Conservation (phyloP, 2,888 invertebrate genomes). For the Tinea semifulvella region DNA sequence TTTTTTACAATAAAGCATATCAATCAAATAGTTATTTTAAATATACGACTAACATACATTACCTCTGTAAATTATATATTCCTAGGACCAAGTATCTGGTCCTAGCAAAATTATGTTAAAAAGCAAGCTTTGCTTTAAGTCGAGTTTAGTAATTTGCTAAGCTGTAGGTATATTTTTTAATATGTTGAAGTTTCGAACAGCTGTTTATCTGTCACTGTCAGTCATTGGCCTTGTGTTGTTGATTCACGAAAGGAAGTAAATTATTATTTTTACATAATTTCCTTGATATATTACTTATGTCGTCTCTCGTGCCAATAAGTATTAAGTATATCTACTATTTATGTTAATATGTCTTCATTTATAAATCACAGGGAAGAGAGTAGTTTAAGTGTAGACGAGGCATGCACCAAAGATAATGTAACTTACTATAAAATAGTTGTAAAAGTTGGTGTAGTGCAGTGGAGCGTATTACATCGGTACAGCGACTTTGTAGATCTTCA, state of each 20-base stretch:
- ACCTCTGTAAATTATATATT: too few species aligned
- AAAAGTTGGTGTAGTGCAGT: slow-evolving; percentile 75
- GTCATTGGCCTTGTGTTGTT: background rate
- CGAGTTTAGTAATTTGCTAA: too few species aligned
- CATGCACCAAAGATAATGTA: slow-evolving; percentile 71
- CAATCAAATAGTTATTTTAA: too few species aligned
- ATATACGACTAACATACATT: too few species aligned
- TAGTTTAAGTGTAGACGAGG: slow-evolving; percentile 71
- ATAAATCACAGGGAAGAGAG: slow-evolving; percentile 74
- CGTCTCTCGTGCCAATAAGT: background rate
- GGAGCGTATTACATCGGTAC: slow-evolving; percentile 89
- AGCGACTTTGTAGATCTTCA: slow-evolving; percentile 91
- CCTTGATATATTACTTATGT: background rate
- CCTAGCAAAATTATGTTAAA: too few species aligned
- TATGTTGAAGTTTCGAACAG: background rate
- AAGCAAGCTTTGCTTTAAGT: too few species aligned
- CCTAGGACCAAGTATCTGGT: too few species aligned
- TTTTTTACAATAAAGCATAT: too few species aligned
- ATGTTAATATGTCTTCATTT: slow-evolving; percentile 75
- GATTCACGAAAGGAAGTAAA: background rate
- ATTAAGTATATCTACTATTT: background rate
- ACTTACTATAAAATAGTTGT: slow-evolving; percentile 79
- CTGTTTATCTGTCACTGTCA: background rate
- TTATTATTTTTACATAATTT: background rate
- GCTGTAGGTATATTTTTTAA: background rate